Evolutionary conservation across 2,888 invertebrate species (phyloP).

Genomic region (Chloroclystis v-ata): DNA sequence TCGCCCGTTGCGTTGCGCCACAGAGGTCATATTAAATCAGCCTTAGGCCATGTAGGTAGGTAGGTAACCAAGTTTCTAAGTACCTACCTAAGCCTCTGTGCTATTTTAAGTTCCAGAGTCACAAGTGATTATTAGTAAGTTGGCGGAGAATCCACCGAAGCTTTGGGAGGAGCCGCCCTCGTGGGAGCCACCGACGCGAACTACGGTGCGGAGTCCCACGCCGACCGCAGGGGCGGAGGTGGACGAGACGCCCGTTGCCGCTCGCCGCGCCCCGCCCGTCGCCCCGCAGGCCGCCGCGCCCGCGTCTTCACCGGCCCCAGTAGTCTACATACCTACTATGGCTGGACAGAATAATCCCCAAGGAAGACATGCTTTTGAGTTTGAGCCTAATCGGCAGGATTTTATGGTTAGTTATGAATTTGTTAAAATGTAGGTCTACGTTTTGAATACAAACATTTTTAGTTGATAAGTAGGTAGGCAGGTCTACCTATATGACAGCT

Average conservation of each 20-base stretch:
- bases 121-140: no score
- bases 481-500: no score
- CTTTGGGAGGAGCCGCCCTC: neutral
- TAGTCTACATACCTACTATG: neutral
- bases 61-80: no score
- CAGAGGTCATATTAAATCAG: no score
- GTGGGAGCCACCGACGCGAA: neutral
- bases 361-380: conserved; percentile 35
- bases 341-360: conserved; percentile 1
- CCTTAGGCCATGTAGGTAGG: no score
- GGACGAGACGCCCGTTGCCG: no score
- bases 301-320: neutral
- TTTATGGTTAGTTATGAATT: conserved; percentile 57
- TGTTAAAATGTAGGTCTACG: no score
- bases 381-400: conserved; percentile 61
- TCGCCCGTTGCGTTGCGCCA: no score
- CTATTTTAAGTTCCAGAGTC: no score
- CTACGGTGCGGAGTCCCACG: neutral
- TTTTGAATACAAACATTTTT: no score
- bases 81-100: no score
- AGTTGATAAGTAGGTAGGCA: neutral
- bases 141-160: neutral
- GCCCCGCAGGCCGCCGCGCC: neutral
- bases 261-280: conserved; percentile 2
- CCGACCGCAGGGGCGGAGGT: neutral